These are phyloP conservation scores for Linepithema humile DNA, from an alignment of 1,140 invertebrate species.

Conservation along the genomic window DNA sequence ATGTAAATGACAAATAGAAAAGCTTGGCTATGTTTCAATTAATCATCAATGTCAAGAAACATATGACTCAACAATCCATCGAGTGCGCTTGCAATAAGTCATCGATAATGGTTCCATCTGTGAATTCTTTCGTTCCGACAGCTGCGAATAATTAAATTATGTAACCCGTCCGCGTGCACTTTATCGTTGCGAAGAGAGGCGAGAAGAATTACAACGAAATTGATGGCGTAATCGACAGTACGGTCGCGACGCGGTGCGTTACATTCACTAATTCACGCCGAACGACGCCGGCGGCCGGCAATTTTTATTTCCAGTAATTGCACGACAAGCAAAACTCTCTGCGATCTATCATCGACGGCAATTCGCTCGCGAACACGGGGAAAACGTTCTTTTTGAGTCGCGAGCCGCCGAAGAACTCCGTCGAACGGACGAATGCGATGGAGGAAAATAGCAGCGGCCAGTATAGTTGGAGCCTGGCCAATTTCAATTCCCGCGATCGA, in stretches of 20 bases:
- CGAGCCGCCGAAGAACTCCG: conserved; percentile 59
- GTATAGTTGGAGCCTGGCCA: conserved; percentile 68
- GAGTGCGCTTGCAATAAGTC: background rate
- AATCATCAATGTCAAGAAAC: background rate
- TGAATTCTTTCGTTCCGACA: background rate
- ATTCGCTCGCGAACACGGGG: background rate
- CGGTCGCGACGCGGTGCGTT: background rate
- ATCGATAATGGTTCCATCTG: background rate
- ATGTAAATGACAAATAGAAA: background rate
- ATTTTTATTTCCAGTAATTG: conserved; percentile 32
- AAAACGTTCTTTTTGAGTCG: conserved; percentile 51
- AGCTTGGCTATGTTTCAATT: background rate
- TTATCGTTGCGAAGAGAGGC: conserved; percentile 1
- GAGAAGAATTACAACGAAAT: conserved; percentile 4
- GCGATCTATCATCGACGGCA: background rate
- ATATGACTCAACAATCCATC: background rate
- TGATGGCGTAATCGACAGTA: background rate
- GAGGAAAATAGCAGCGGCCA: conserved; percentile 78
- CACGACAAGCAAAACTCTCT: background rate
- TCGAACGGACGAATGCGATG: conserved; percentile 33
- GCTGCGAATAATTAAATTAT: conserved; percentile 1
- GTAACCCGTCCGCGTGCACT: background rate
- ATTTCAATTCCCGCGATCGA: conserved; percentile 48
- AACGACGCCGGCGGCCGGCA: background rate
- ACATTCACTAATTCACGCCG: background rate